Percentiles rank a stretch among this genome's conserved stretches.
Evolutionary conservation across 2,113 vertebrate species (phyloP).

Genomic region (Pluvialis apricaria): DNA sequence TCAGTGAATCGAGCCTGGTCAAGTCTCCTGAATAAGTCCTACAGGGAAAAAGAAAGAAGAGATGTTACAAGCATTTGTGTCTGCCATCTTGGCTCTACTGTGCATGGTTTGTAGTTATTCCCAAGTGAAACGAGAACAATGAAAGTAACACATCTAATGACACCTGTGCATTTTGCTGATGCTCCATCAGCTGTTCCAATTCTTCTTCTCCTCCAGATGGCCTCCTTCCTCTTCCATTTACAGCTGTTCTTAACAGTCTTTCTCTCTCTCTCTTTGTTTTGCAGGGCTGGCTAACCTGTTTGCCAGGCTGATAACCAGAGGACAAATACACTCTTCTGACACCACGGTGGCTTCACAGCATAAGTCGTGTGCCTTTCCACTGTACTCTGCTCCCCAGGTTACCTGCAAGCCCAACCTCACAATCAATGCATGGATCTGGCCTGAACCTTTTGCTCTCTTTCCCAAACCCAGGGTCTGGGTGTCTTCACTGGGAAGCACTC

Average conservation of each 20-base stretch:
- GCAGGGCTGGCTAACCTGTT: background rate
- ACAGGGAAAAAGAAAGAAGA: background rate
- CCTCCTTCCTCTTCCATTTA: conserved; percentile 16
- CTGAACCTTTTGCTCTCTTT: background rate
- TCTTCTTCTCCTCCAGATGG: conserved; percentile 11
- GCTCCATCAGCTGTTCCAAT: background rate
- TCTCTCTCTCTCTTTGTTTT: background rate
- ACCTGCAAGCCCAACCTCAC: background rate
- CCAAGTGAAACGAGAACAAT: background rate
- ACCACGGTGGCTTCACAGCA: background rate
- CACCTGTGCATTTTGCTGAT: background rate
- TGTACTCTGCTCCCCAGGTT: background rate
- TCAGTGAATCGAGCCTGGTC: conserved; percentile 65
- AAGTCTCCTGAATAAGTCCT: conserved; percentile 77
- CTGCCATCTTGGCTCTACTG: background rate
- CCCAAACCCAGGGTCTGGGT: background rate
- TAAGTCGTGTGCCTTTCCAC: background rate
- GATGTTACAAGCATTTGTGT: background rate
- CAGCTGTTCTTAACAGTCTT: background rate
- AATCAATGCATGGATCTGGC: background rate
- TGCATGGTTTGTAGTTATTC: background rate
- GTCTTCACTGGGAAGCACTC: background rate
- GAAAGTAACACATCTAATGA: background rate
- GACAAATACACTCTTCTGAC: background rate
- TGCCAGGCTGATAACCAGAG: background rate